Percentiles rank a stretch among this genome's conserved stretches.
phyloP scores from a whole-genome alignment of 2,113 vertebrate genomes.

The Tetraodon nigroviridis region DNA sequence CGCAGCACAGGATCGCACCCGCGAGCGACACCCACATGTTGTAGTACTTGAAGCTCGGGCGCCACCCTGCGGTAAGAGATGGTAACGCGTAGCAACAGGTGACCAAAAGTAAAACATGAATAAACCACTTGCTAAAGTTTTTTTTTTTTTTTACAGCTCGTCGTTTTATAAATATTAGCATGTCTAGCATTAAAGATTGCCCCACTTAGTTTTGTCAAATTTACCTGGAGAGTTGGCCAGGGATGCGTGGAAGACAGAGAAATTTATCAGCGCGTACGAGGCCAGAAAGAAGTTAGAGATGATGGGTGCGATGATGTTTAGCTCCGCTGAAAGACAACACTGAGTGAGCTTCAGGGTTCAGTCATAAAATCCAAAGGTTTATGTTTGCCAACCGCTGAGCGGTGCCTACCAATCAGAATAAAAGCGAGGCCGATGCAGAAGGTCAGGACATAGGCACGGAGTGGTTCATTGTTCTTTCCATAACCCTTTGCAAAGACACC shows the following conservation, averaged over 20 bases:
- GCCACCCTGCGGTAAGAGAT: slow-evolving; percentile 82
- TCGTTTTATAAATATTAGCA: too few relatives aligned
- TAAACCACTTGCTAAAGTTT: too few relatives aligned
- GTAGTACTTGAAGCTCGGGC: slow-evolving; percentile 95
- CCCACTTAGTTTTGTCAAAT: not conserved
- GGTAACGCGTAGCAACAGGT: not conserved
- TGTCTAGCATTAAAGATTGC: too few relatives aligned
- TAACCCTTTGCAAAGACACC: slow-evolving; percentile 93
- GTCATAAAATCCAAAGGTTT: not conserved
- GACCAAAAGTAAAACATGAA: not conserved
- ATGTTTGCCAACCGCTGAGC: too few relatives aligned
- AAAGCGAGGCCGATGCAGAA: slow-evolving; percentile 95
- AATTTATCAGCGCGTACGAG: slow-evolving; percentile 96
- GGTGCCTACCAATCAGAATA: slow-evolving; percentile 90
- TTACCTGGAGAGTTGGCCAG: slow-evolving; percentile 95
- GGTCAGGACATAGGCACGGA: slow-evolving; percentile 92
- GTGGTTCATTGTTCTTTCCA: slow-evolving; percentile 95
- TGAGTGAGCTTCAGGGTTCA: not conserved
- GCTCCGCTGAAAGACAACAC: slow-evolving; percentile 74
- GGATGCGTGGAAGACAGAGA: slow-evolving; percentile 96
- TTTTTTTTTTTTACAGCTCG: too few relatives aligned
- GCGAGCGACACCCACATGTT: slow-evolving; percentile 96
- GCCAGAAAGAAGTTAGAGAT: slow-evolving; percentile 99
- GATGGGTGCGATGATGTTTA: slow-evolving; percentile 97
- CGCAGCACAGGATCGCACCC: slow-evolving; percentile 89